phyloP scores from a whole-genome alignment of 1,140 invertebrate genomes.

The Lamellibrachia luymesi region DNA sequence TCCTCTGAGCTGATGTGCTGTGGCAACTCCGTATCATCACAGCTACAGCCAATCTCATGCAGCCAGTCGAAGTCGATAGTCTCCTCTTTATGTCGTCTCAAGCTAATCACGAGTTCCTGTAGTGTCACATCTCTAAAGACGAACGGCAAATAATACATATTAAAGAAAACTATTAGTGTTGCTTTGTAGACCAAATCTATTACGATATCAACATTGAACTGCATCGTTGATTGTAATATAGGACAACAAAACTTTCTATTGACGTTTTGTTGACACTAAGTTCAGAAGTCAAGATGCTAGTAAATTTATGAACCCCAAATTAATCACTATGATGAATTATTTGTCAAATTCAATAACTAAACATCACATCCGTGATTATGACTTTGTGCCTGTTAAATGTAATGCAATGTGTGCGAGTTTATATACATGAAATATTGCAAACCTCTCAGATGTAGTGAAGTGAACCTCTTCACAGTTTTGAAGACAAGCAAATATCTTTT shows the following conservation, averaged over 20 bases:
- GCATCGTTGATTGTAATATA: not conserved
- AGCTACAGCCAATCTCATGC: slow-evolving; percentile 82
- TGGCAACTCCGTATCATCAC: slow-evolving; percentile 75
- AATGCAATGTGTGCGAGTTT: not conserved
- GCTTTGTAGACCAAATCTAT: no score
- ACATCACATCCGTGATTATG: not conserved
- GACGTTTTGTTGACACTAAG: not conserved
- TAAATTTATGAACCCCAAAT: no score
- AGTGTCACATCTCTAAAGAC: not conserved
- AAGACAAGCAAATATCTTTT: not conserved
- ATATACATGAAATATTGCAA: not conserved
- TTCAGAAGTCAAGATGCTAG: not conserved
- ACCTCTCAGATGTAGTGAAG: not conserved
- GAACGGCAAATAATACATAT: no score
- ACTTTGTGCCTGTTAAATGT: not conserved
- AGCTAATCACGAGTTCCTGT: not conserved
- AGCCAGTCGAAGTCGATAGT: not conserved
- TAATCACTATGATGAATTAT: not conserved
- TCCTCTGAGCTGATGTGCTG: slow-evolving; percentile 73
- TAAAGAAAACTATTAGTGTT: no score
- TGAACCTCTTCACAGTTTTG: not conserved
- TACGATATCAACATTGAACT: not conserved
- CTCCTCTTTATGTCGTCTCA: not conserved
- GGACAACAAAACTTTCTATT: not conserved
- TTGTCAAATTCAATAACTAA: not conserved